Evolutionary conservation across 2,888 invertebrate genomes (phyloP), one percentile per base, ranked within the genome.

Genomic region (Lucinisca nassula): DNA sequence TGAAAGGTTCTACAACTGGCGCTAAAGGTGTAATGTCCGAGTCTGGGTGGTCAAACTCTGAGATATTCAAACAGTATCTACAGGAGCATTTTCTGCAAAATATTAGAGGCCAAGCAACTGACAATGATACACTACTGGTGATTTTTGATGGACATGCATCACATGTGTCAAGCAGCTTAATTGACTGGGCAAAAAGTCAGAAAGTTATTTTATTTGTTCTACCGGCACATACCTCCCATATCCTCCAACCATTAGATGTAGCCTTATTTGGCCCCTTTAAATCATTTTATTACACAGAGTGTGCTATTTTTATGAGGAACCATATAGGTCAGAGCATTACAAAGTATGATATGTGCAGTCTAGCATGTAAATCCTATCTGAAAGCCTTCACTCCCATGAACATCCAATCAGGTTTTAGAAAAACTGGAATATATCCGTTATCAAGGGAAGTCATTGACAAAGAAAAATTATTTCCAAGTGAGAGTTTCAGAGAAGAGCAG

Each of bases 121-220:
- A 78, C 6, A 38, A 8, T 6, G 38, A 81, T 3, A 77, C 82
- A 37, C 24, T 83, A 8, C 35, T 75, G n/a, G 67, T 76, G 2
- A 35, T 79, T 4, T 76, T 61, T 73, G 81, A 84, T 70, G 75
- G 79, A 37, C 84, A 84, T 51, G 8, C 75, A 24, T 84, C 84
- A 4, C 70, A 82, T 55, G 40, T 38, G n/a, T 75, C 38, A 17
- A 70, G 55, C 12, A 55, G 51, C 38, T 72, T 84, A 37, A 87
- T 84, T 35, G 67, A 78, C 6, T 81, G 79, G 78, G 87, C 80
- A 14, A 61, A 37, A 17, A 45, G 55, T 30, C 70, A 76, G 10
- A 38, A 51, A 38, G 24, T 84, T 4, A 78, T 81, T 6, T 21
- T 83, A 8, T 76, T 80, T 58, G 49, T 72, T 17, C 17, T 82